A percentile compares a stretch with the other conserved stretches of the same genome.
Evolutionary conservation across 2,113 vertebrate species (phyloP).

Genomic region (Melanerpes aurifrons): DNA sequence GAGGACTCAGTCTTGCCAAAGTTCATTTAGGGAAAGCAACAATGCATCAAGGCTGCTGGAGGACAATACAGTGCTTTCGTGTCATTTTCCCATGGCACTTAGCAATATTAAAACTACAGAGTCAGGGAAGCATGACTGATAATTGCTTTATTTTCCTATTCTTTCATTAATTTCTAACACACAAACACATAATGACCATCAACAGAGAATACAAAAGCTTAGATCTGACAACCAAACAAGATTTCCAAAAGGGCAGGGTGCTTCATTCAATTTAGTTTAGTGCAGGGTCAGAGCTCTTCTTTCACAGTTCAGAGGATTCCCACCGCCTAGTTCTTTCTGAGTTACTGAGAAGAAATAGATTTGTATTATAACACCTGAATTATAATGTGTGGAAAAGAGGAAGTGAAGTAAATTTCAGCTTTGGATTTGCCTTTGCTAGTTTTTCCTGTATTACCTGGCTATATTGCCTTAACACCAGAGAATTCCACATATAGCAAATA

Average conservation of each 20-base stretch:
- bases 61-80: neutral
- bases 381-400: neutral
- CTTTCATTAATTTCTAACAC: slow-evolving; percentile 18
- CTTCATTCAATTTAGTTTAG: neutral
- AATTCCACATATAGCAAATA: neutral
- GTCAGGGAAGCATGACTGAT: slow-evolving; percentile 15
- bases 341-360: neutral
- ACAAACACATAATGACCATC: neutral
- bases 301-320: neutral
- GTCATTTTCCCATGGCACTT: neutral
- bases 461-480: neutral
- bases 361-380: neutral
- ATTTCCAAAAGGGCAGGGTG: neutral
- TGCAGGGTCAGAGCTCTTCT: neutral
- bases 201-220: neutral
- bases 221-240: neutral
- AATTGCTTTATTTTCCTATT: slow-evolving; percentile 16
- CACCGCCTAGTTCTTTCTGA: neutral
- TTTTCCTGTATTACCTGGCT: neutral
- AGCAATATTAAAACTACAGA: slow-evolving; percentile 6
- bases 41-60: neutral
- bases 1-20: neutral
- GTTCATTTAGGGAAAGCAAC: neutral
- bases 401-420: neutral
- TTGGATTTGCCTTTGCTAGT: neutral